phyloP scores from a whole-genome alignment of 2,888 invertebrate genomes.

The Uloborus plumipes region DNA sequence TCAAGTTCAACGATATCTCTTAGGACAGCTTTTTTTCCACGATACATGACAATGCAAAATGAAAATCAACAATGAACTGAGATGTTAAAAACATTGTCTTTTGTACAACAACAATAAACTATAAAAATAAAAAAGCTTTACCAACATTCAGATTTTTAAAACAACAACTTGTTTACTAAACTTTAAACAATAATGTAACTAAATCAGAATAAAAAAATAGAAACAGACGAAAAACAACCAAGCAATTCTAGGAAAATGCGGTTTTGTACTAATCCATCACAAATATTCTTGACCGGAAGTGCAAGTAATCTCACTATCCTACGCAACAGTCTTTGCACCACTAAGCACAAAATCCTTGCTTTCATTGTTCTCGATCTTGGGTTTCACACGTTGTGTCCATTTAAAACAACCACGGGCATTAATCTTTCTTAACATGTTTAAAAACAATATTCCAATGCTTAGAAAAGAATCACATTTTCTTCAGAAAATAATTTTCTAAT shows the following conservation, averaged over 20 bases:
- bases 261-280: slow-evolving; percentile 61
- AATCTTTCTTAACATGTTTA: no score
- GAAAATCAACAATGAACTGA: slow-evolving; percentile 30
- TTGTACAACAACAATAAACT: slow-evolving; percentile 50
- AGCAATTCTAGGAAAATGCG: slow-evolving; percentile 41
- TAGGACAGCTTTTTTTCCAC: no score
- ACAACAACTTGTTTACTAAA: slow-evolving; percentile 28
- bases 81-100: slow-evolving; percentile 40
- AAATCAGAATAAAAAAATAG: slow-evolving; percentile 21
- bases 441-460: no score
- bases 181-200: slow-evolving; percentile 15
- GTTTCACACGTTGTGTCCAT: no score
- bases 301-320: slow-evolving; percentile 52
- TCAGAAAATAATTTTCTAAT: slow-evolving; percentile 45
- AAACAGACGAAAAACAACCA: slow-evolving; percentile 35
- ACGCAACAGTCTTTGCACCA: no score
- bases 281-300: slow-evolving; percentile 35
- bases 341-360: no score
- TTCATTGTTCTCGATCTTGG: no score
- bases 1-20: no score
- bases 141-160: slow-evolving; percentile 52
- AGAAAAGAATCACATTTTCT: no score
- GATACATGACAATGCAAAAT: slow-evolving; percentile 2
- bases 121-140: slow-evolving; percentile 63
- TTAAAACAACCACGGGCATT: no score